These are phyloP conservation scores for Takifugu flavidus DNA, from an alignment of 2,113 vertebrate genomes.

Conservation along the genomic window DNA sequence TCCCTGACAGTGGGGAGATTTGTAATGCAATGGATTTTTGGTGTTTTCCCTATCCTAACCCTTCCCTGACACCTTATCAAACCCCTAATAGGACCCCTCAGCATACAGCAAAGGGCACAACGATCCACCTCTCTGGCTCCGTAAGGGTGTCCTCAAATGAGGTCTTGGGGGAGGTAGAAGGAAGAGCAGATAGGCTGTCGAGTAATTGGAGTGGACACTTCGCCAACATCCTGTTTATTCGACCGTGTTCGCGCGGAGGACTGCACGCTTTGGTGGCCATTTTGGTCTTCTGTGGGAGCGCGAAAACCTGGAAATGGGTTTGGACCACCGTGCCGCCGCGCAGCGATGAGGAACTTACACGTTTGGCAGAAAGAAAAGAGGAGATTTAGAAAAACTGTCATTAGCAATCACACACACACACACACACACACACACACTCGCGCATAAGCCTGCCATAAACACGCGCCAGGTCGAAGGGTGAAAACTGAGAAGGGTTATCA, in stretches of 20 bases:
- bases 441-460: constrained; percentile 15
- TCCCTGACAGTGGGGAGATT: background rate
- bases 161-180: constrained; percentile 35
- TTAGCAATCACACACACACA: background rate
- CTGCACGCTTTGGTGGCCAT: background rate
- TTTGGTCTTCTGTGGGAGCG: background rate
- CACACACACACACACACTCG: background rate
- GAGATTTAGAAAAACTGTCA: no score
- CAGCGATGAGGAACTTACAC: background rate
- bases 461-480: constrained; percentile 7
- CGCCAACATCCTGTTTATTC: constrained; percentile 3
- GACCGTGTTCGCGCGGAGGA: background rate
- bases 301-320: background rate
- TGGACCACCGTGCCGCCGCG: background rate
- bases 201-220: constrained; percentile 21
- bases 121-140: constrained; percentile 15
- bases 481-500: constrained; percentile 31
- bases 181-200: constrained; percentile 12
- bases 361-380: background rate
- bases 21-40: background rate
- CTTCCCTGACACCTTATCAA: constrained; percentile 27
- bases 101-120: constrained; percentile 25
- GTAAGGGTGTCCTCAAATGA: constrained; percentile 34
- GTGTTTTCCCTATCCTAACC: background rate
- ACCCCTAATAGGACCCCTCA: constrained; percentile 36